Evolutionary conservation across 2,888 invertebrate genomes (phyloP), one percentile per base, ranked within the genome.

Genomic region (Noctua janthina): DNA sequence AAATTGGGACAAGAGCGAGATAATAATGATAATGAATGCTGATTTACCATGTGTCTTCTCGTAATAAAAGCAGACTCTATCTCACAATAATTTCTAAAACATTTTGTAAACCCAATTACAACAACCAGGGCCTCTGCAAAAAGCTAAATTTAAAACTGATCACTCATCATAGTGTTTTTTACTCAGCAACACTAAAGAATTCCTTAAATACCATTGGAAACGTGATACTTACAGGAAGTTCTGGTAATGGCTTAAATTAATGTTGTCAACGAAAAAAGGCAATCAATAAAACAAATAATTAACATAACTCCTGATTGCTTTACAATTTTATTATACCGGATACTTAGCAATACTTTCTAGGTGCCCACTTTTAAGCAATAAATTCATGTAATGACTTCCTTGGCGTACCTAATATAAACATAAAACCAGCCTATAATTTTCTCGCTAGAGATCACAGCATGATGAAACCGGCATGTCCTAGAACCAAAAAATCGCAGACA

Each of bases 241-340:
- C 46, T 11, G 0, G 49, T 67, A n/a, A 76, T 5, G 43, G 13
- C 23, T 46, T 29, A 54, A 67, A 67, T 5, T 43, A 43, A 67
- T 17, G 17, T n/a, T n/a, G 15, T 17, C 23, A 54, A 59, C 35
- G 59, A 43, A 75, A 71, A 56, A 70, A 35, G 15, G 56, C 35
- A 73, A 78, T 85, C 80, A 88, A 85, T 85, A 67, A 84, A 74
- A 20, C 59, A 46, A 46, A 54, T 66, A 56, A 88, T 88, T 88
- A 70, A 1, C 86, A 85, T 85, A 85, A 88, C 70, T 85, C 54
- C 81, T 75, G 43, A 56, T 68, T 35, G 23, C 46, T 76, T 49
- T 74, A 39, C 43, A 75, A 73, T 80, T 84, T 85, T 85, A 80
- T 73, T 72, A 77, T 39, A 56, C 81, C 81, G 74, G 85, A 85